phyloP scores from a whole-genome alignment of 1,140 invertebrate genomes.

The Propsilocerus akamusi region DNA sequence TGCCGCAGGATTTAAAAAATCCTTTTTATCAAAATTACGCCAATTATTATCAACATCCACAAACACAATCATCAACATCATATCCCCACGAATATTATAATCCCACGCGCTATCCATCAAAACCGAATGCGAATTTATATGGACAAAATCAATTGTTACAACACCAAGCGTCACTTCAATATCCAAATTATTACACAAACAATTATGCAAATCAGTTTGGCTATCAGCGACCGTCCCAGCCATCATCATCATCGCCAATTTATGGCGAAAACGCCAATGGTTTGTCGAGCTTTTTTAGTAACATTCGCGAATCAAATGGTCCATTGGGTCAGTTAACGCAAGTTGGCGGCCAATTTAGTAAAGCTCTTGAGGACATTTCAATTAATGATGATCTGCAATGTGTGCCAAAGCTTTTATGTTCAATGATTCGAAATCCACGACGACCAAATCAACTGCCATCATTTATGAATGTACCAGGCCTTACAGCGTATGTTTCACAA shows the following conservation, averaged over 20 bases:
- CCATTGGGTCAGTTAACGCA: slow-evolving; percentile 8
- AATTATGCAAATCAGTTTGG: slow-evolving; percentile 1
- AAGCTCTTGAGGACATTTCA: slow-evolving; percentile 48
- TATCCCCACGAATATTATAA: not conserved
- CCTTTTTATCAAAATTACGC: slow-evolving; percentile 1
- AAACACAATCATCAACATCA: not conserved
- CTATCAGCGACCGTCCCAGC: not conserved
- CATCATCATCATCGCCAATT: not conserved
- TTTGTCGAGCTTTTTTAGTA: not conserved
- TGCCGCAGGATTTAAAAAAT: not conserved
- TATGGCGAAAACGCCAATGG: not conserved
- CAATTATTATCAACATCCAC: not conserved
- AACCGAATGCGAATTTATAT: not conserved
- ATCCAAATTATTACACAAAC: not conserved
- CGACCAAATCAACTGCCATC: slow-evolving; percentile 29
- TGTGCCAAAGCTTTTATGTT: slow-evolving; percentile 55
- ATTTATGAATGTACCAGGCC: slow-evolving; percentile 37
- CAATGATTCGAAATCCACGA: slow-evolving; percentile 41
- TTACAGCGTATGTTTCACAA: slow-evolving; percentile 42
- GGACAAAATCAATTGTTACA: not conserved
- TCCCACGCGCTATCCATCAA: not conserved
- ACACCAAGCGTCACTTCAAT: not conserved
- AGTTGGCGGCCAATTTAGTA: slow-evolving; percentile 23
- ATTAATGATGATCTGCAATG: slow-evolving; percentile 56
- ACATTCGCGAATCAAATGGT: not conserved